These are phyloP conservation scores for Mormyrus lacerda DNA, from an alignment of 2,113 vertebrate species.

Conservation along the genomic window DNA sequence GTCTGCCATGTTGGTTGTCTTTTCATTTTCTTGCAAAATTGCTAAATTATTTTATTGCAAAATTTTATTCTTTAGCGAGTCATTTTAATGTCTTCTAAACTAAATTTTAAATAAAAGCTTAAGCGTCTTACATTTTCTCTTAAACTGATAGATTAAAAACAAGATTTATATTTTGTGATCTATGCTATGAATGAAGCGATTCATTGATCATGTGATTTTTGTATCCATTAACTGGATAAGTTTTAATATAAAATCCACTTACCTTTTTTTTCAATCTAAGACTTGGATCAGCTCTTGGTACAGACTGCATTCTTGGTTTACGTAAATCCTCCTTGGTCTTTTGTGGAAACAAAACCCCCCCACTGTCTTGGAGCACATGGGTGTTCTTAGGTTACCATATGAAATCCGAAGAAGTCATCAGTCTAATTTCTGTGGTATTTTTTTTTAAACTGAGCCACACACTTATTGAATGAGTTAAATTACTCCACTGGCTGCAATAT, in stretches of 20 bases:
- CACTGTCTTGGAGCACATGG: background rate
- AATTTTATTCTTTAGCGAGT: background rate
- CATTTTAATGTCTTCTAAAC: background rate
- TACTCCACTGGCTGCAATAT: background rate
- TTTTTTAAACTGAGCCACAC: background rate
- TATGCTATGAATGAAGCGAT: background rate
- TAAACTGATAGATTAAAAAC: background rate
- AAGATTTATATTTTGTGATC: background rate
- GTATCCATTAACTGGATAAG: background rate
- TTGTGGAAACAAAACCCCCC: background rate
- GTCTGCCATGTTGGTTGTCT: background rate
- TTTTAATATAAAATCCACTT: background rate
- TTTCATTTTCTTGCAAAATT: background rate
- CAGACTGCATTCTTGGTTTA: background rate
- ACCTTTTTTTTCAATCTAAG: background rate
- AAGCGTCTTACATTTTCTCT: background rate
- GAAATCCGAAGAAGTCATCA: background rate
- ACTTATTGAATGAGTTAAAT: background rate
- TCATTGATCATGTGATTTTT: background rate
- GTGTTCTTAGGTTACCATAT: background rate
- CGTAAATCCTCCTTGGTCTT: background rate
- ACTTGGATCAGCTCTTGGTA: background rate
- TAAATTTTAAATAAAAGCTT: background rate
- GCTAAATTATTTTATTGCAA: background rate
- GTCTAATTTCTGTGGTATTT: background rate